Evolutionary conservation across 2,113 vertebrate species (phyloP), one percentile per base, ranked within the genome.

Genomic region (zebrafish (Danio rerio)): DNA sequence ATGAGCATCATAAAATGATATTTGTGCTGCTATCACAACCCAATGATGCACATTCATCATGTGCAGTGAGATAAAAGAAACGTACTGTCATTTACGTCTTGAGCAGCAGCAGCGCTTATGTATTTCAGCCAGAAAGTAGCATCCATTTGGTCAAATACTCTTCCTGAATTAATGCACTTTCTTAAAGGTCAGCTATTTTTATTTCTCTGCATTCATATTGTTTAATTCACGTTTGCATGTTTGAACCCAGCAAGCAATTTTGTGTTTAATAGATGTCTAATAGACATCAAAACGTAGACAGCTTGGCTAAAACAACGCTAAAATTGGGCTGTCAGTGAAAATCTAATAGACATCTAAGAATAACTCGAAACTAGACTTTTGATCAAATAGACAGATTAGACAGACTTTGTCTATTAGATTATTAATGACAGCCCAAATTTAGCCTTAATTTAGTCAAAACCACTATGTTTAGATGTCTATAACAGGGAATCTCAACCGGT

Each of bases 181-280:
- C 0, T n/a, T 74, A 45, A 74, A 74, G 53, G 53, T 74, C 53
- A 45, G 16, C 53, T 58, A 75, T 75, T 75, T 75, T 75, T 47
- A 59, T 47, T 47, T 47, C n/a, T 15, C 9, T 56, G 16, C 40
- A 74, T 43, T 16, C 40, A 73, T 53, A 73, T 69, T 69, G n/a
- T 47, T 10, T 4, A 1, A 0, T 13, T 7, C 45, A 1, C 10
- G 11, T 59, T 59, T 75, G 55, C 55, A 75, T 75, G 56, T 75
- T 59, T 4, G 0, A 75, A 59, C 31, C 31, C 31, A 31, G 31
- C 31, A 31, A 31, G 1, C 31, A 31, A 31, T 31, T 31, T 31
- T 31, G 31, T 31, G 31, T 31, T 31, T 3, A 31, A 2, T 31
- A 31, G 31, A 31, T 31, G 31, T 31, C 31, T 1, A 31, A 31